Evolutionary conservation across 1,140 invertebrate species (phyloP), one percentile per base, ranked within the genome.

Genomic region (Elymnias hypermnestra): DNA sequence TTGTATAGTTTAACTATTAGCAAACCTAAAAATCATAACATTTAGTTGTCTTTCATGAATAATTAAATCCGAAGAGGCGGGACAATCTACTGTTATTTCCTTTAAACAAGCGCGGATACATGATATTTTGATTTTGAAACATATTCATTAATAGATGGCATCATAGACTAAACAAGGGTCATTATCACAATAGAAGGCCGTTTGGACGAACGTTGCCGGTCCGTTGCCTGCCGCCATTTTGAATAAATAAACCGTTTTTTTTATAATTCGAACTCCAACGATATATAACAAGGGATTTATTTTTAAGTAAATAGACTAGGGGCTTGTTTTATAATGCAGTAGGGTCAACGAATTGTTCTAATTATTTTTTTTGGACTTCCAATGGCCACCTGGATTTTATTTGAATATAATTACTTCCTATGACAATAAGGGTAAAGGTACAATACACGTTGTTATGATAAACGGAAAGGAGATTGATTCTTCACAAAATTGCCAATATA

Each of bases 151-250:
- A 69, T 58, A 68, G 42, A 55, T 46, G 41, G 46, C 28, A 35
- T 28, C 48, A 33, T 47, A 56, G 44, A 49, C 26, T 12, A 29
- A 29, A 29, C 26, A 29, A 52, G 65, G 68, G 65, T 65, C 50
- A 61, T 60, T 42, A 53, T 55, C 57, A 68, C 63, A 72, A 71
- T 66, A 52, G 57, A 58, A 19, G 35, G 53, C 57, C 52, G 61
- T 29, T 29, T 29, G 26, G 51, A 52, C 53, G 51, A 58, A 66
- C 35, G 58, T 29, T 29, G 9, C 22, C 33, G 47, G 48, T 49
- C 35, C 37, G 25, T 36, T 42, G 36, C 12, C 28, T 10, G 29
- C 23, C 26, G 26, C 26, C 26, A 29, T 29, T 29, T 29, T 29
- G 26, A 29, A 29, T 29, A 29, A 29, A n/a, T n/a, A n/a, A n/a